These are phyloP conservation scores for Stegophylla sp. DNA, from an alignment of 2,888 invertebrate genomes.

Conservation along the genomic window DNA sequence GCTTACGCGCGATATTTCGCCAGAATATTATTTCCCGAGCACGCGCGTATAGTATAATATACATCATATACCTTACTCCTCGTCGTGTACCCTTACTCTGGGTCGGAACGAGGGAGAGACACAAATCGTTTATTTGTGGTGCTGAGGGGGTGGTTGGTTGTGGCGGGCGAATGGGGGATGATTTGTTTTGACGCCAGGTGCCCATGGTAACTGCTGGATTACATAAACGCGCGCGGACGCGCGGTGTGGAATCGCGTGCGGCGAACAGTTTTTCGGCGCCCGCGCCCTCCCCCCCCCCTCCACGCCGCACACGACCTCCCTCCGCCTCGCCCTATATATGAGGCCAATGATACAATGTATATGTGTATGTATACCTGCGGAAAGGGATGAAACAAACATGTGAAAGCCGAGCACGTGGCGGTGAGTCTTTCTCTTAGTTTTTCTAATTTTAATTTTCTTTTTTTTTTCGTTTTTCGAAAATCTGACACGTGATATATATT, in stretches of 20 bases:
- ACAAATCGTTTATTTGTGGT: constrained; percentile 55
- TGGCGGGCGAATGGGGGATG: constrained; percentile 40
- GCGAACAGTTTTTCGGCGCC: constrained; percentile 31
- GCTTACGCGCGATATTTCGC: constrained; percentile 44
- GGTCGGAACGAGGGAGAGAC: constrained; percentile 35
- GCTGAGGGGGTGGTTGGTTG: constrained; percentile 20
- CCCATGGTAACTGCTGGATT: constrained; percentile 55
- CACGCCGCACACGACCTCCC: background rate
- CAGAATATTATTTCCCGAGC: constrained; percentile 24
- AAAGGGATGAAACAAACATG: constrained; percentile 38
- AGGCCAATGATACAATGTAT: constrained; percentile 49
- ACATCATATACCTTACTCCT: no score
- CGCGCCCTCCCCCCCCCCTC: background rate
- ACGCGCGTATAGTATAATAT: background rate
- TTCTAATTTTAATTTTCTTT: constrained; percentile 25
- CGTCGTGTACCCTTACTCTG: no score
- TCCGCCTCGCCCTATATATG: background rate
- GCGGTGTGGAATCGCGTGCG: constrained; percentile 43
- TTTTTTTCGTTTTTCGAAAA: constrained; percentile 17
- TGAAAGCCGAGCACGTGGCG: constrained; percentile 38
- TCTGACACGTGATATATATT: constrained; percentile 49
- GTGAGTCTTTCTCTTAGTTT: background rate
- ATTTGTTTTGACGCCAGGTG: constrained; percentile 57
- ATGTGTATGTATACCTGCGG: constrained; percentile 2
- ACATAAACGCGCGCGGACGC: constrained; percentile 31